Conservation (phyloP, 2,797 vertebrate genomes). For the Mormyrops boulengeri region DNA sequence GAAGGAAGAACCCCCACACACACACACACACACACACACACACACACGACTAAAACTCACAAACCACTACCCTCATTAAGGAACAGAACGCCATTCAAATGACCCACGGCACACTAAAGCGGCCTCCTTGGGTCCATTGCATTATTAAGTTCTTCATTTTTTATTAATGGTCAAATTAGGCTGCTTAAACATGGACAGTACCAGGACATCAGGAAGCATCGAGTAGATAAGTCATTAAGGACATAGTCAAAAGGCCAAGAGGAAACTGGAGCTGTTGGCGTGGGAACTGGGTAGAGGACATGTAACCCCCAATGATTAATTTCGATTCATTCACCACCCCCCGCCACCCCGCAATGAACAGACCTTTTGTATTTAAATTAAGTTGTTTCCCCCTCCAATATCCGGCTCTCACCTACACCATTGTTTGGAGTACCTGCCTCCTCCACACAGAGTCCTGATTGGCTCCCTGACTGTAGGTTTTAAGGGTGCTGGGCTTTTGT, state of each 20-base stretch:
- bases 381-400: neutral
- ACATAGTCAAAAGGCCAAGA: neutral
- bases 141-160: neutral
- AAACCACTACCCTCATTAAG: neutral
- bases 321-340: neutral
- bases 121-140: neutral
- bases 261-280: neutral
- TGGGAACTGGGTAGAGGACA: neutral
- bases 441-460: neutral
- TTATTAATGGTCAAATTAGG: neutral
- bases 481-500: neutral
- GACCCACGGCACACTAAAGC: neutral
- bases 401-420: neutral
- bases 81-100: neutral
- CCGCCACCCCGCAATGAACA: neutral
- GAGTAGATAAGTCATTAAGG: neutral
- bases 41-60: neutral
- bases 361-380: neutral
- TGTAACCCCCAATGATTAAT: neutral
- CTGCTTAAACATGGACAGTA: neutral
- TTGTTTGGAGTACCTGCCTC: neutral
- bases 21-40: neutral
- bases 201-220: neutral
- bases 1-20: neutral
- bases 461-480: neutral